phyloP scores from a whole-genome alignment of 2,888 invertebrate genomes.

The Smittia sp. region DNA sequence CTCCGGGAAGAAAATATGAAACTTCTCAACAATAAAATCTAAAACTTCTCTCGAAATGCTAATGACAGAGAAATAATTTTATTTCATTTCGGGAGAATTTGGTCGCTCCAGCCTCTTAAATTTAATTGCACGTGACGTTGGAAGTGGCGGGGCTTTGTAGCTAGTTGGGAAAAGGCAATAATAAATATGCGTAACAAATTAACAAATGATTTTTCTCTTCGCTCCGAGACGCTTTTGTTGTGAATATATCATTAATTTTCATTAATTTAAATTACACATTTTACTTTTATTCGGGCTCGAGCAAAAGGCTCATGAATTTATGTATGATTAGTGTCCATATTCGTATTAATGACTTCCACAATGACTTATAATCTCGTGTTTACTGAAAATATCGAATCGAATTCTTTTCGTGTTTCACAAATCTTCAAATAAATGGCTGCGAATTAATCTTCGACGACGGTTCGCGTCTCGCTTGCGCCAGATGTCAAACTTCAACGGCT shows the following conservation, averaged over 20 bases:
- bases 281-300: slow-evolving; percentile 5
- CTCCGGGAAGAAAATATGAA: background rate
- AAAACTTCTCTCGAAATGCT: slow-evolving; percentile 12
- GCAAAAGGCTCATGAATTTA: slow-evolving; percentile 4
- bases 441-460: background rate
- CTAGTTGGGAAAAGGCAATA: slow-evolving; percentile 11
- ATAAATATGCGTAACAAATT: slow-evolving; percentile 40
- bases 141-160: background rate
- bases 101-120: background rate
- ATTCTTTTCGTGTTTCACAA: background rate
- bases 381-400: background rate
- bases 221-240: slow-evolving; percentile 3
- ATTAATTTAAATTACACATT: slow-evolving; percentile 40
- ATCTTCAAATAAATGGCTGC: background rate
- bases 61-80: slow-evolving; percentile 29
- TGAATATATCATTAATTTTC: slow-evolving; percentile 40
- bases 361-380: background rate
- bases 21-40: slow-evolving; percentile 11
- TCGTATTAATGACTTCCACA: background rate
- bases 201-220: slow-evolving; percentile 24
- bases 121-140: background rate
- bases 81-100: background rate
- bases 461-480: background rate
- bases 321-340: slow-evolving; percentile 33
- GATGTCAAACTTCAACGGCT: background rate